phyloP scores from a whole-genome alignment of 2,113 vertebrate species.

The Dicerorhinus sumatrensis region DNA sequence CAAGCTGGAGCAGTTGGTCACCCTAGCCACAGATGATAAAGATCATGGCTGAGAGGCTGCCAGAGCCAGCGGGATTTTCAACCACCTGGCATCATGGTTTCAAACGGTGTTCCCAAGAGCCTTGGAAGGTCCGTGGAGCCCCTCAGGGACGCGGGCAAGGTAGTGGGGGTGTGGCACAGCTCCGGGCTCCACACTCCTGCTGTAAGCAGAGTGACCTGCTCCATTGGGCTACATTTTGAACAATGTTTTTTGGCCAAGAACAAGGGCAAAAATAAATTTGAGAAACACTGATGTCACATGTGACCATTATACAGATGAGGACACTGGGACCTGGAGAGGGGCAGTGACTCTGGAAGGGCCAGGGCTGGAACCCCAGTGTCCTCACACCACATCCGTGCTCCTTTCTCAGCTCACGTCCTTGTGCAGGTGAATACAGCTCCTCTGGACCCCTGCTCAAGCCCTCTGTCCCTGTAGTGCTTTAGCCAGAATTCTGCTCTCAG shows the following conservation, averaged over 20 bases:
- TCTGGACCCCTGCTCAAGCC: background rate
- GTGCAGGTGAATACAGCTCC: rapidly evolving
- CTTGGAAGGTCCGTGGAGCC: background rate
- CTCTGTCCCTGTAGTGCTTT: rapidly evolving
- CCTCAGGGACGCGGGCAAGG: background rate
- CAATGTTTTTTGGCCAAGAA: background rate
- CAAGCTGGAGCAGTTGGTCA: no score
- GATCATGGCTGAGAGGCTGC: no score
- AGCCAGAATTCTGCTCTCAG: background rate
- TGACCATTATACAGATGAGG: no score
- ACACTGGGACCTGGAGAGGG: background rate
- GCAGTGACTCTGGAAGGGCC: background rate
- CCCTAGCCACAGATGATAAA: rapidly evolving
- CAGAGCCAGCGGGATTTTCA: background rate
- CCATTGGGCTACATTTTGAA: background rate
- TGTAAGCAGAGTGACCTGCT: background rate
- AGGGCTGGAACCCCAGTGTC: rapidly evolving
- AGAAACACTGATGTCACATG: background rate
- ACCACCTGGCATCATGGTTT: background rate
- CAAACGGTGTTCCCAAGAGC: background rate
- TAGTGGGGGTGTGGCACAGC: rapidly evolving
- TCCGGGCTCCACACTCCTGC: background rate
- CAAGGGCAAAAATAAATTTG: background rate
- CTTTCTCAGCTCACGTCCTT: rapidly evolving
- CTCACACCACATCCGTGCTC: background rate